Percentiles rank a stretch among this genome's conserved stretches.
These are phyloP conservation scores for Palloptera scutellata DNA, from an alignment of 2,888 invertebrate species.

Conservation along the genomic window DNA sequence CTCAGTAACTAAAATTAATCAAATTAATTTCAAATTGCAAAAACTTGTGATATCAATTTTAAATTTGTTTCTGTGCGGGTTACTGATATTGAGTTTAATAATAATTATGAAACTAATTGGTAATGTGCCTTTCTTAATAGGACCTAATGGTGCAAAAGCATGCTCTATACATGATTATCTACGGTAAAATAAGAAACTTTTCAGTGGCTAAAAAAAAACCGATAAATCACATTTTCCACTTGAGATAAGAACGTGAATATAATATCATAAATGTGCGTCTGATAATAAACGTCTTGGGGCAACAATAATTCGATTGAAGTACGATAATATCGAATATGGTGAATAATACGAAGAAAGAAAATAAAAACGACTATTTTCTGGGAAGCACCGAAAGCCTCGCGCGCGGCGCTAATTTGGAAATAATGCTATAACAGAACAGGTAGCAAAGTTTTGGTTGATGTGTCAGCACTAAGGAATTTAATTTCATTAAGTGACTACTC, in stretches of 20 bases:
- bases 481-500: neutral
- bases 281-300: too few relatives aligned
- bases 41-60: too few relatives aligned
- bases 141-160: too few relatives aligned
- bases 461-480: slow-evolving; percentile 47
- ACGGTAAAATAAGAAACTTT: slow-evolving; percentile 1
- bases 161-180: neutral
- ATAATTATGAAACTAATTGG: too few relatives aligned
- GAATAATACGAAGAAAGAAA: slow-evolving; percentile 14
- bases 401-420: slow-evolving; percentile 10
- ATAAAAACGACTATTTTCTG: slow-evolving; percentile 27
- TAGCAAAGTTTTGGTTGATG: slow-evolving; percentile 11
- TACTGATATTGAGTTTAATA: too few relatives aligned
- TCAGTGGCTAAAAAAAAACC: neutral
- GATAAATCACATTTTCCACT: slow-evolving; percentile 35
- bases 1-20: too few relatives aligned
- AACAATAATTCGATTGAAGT: too few relatives aligned
- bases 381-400: slow-evolving; percentile 46
- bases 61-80: too few relatives aligned
- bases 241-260: too few relatives aligned
- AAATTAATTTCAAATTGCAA: too few relatives aligned
- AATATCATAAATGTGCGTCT: too few relatives aligned
- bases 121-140: too few relatives aligned
- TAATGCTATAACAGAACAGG: neutral
- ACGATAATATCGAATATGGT: slow-evolving; percentile 32